These are phyloP conservation scores for Alentia gelatinosa DNA, from an alignment of 2,888 invertebrate species.

Conservation along the genomic window DNA sequence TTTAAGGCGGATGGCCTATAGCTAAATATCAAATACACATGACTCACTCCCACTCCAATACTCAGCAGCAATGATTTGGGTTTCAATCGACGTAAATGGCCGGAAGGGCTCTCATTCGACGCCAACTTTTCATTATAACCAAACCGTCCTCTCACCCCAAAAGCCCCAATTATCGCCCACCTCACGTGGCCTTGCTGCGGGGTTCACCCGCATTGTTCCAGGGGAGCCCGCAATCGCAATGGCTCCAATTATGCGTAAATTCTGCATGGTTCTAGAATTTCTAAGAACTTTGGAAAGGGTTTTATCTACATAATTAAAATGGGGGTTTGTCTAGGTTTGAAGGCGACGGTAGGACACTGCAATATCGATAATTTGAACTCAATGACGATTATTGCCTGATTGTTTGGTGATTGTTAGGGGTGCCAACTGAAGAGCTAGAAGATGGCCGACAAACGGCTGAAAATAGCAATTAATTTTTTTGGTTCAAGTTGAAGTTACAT, in stretches of 20 bases:
- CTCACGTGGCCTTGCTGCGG: constrained; percentile 13
- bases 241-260: constrained; percentile 13
- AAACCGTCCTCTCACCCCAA: background rate
- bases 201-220: constrained; percentile 49
- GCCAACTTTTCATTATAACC: constrained; percentile 51
- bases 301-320: background rate
- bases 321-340: constrained; percentile 1
- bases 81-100: constrained; percentile 51
- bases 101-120: constrained; percentile 49
- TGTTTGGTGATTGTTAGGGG: no score
- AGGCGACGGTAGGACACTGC: background rate
- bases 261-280: constrained; percentile 28
- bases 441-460: background rate
- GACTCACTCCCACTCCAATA: background rate
- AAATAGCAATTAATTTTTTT: background rate
- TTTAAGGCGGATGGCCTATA: background rate
- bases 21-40: constrained; percentile 2
- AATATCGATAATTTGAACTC: background rate
- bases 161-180: constrained; percentile 32
- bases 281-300: background rate
- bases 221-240: background rate
- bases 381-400: background rate
- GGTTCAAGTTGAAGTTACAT: background rate
- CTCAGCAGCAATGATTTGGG: constrained; percentile 13
- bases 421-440: background rate